Percentiles rank a stretch among this genome's conserved stretches.
phyloP scores from a whole-genome alignment of 2,113 vertebrate genomes.

The Xerus inauris region DNA sequence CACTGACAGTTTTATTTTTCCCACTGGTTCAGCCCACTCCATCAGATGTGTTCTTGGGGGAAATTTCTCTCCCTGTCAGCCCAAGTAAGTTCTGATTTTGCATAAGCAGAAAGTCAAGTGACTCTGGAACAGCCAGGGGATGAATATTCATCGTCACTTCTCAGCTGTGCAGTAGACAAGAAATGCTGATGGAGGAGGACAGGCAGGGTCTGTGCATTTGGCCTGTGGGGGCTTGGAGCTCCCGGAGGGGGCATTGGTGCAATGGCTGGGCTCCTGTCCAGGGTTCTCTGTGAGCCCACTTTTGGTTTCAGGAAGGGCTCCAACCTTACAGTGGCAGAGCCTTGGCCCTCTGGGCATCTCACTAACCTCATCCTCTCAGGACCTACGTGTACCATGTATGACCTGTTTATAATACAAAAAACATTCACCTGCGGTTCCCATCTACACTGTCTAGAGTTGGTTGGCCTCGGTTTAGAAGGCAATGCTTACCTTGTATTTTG shows the following conservation, averaged over 20 bases:
- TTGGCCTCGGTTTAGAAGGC: not conserved
- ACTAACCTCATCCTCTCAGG: not conserved
- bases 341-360: not conserved
- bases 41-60: conserved; percentile 60
- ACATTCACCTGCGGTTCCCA: not conserved
- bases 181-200: conserved; percentile 25
- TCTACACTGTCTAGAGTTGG: not conserved
- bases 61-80: conserved; percentile 6
- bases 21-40: not conserved
- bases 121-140: conserved; percentile 38
- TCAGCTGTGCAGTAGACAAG: conserved; percentile 62
- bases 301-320: not conserved
- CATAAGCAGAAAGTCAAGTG: conserved; percentile 68
- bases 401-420: not conserved
- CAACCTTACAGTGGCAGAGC: not conserved
- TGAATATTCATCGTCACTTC: conserved; percentile 73
- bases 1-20: not conserved
- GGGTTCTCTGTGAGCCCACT: not conserved
- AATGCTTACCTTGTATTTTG: not conserved
- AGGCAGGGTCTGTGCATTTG: not conserved
- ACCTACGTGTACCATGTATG: not conserved
- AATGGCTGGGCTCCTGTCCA: not conserved
- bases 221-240: not conserved
- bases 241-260: not conserved
- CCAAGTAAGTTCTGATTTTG: conserved; percentile 59